Conservation (phyloP, 2,888 invertebrate genomes). For the Drosophila birchii region DNA sequence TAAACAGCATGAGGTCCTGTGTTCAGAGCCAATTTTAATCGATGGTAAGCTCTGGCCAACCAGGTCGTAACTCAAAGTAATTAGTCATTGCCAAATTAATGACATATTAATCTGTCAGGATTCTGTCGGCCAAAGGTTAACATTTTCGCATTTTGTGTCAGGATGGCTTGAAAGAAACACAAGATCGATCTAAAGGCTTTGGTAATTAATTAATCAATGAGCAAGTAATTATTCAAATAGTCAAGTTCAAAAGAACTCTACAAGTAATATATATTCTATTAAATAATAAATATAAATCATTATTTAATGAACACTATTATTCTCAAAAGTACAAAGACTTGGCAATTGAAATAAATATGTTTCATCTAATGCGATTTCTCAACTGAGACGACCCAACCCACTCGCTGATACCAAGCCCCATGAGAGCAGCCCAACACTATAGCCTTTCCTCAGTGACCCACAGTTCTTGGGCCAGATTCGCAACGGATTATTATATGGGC, state of each 20-base stretch:
- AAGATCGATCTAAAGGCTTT: neutral
- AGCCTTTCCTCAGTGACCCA: slow-evolving; percentile 45
- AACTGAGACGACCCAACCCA: slow-evolving; percentile 3
- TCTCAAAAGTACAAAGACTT: neutral
- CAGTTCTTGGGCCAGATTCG: slow-evolving; percentile 45
- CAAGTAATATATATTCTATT: too few relatives aligned
- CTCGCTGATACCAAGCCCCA: slow-evolving; percentile 5
- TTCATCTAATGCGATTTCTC: slow-evolving; percentile 3
- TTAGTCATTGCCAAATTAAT: slow-evolving; percentile 60
- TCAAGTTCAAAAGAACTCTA: too few relatives aligned
- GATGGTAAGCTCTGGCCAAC: slow-evolving; percentile 39
- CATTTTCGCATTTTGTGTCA: neutral
- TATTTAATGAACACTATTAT: neutral
- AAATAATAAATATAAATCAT: neutral
- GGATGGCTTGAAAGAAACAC: neutral
- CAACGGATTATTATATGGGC: slow-evolving; percentile 50
- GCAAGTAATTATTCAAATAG: too few relatives aligned
- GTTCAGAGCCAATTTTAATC: slow-evolving; percentile 20
- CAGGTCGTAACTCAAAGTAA: slow-evolving; percentile 55
- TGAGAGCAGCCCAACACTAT: slow-evolving; percentile 2
- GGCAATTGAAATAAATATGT: slow-evolving; percentile 19
- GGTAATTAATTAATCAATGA: neutral
- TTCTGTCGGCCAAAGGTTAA: neutral
- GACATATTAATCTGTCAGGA: slow-evolving; percentile 32
- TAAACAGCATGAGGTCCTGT: slow-evolving; percentile 63